A percentile compares a stretch with the other conserved stretches of the same genome.
These are phyloP conservation scores for Hyla sarda DNA, from an alignment of 2,113 vertebrate species.

Conservation along the genomic window DNA sequence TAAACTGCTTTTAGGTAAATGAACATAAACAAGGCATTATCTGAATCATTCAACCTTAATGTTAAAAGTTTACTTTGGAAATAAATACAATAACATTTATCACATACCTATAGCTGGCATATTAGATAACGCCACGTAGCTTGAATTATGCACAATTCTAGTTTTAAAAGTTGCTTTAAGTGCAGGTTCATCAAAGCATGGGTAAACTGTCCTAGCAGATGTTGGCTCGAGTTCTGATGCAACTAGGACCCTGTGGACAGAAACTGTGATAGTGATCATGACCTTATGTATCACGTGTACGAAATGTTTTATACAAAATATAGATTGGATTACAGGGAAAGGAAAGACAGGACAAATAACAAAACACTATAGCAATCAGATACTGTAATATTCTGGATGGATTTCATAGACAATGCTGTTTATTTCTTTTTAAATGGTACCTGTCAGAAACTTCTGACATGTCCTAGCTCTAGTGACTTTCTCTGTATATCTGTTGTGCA, in stretches of 20 bases:
- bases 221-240: constrained; percentile 77
- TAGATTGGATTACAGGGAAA: too few species aligned
- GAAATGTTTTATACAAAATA: neutral
- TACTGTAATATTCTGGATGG: too few species aligned
- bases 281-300: neutral
- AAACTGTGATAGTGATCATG: constrained; percentile 16
- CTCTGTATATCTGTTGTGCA: too few species aligned
- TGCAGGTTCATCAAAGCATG: constrained; percentile 83
- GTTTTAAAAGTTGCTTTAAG: constrained; percentile 81
- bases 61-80: neutral
- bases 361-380: neutral
- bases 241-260: constrained; percentile 69
- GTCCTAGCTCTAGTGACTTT: too few species aligned
- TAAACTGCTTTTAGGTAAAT: too few species aligned
- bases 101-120: constrained; percentile 79
- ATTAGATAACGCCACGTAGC: constrained; percentile 79
- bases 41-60: neutral
- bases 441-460: too few species aligned
- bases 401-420: too few species aligned
- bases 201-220: constrained; percentile 76
- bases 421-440: too few species aligned
- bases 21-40: neutral
- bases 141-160: constrained; percentile 77
- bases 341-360: neutral
- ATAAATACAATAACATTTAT: constrained; percentile 7